Percentiles rank a stretch among this genome's conserved stretches.
Evolutionary conservation across 92 coral and sea anemone species (phyloP).

Genomic region (Desmophyllum pertusum): DNA sequence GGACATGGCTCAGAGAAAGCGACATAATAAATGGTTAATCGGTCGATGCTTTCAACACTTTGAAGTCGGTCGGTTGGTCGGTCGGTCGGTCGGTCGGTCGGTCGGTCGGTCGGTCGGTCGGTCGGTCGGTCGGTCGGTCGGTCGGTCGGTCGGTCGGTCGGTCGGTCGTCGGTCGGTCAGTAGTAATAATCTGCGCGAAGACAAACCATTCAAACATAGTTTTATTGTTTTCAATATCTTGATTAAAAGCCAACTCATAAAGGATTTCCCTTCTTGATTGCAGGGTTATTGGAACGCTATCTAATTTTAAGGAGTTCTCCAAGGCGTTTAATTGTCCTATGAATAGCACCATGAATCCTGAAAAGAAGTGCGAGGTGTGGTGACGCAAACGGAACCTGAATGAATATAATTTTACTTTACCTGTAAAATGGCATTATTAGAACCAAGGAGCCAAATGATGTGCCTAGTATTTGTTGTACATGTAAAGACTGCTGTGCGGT

Average conservation of each 20-base stretch:
- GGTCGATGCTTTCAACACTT: too few species aligned
- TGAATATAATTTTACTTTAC: too few species aligned
- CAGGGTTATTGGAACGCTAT: slow-evolving; percentile 96
- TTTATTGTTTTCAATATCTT: too few species aligned
- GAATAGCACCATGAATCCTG: slow-evolving; percentile 92
- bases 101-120: too few species aligned
- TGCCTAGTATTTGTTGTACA: background rate
- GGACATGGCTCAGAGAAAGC: too few species aligned
- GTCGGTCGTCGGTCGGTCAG: background rate
- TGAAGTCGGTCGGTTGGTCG: background rate
- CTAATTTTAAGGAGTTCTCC: slow-evolving; percentile 92
- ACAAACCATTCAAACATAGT: too few species aligned
- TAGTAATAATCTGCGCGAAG: too few species aligned
- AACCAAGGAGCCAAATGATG: background rate
- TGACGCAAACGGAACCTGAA: slow-evolving; percentile 23
- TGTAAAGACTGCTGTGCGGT: background rate
- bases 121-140: too few species aligned
- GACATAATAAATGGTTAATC: too few species aligned
- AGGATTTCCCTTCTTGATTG: slow-evolving; percentile 8
- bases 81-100: background rate
- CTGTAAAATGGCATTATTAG: background rate
- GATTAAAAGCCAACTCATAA: too few species aligned
- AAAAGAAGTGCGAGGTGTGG: slow-evolving; percentile 95
- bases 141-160: too few species aligned
- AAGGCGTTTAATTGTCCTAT: slow-evolving; percentile 88